Evolutionary conservation across 2,888 invertebrate genomes (phyloP).

Genomic region (Oxytorus armatus): DNA sequence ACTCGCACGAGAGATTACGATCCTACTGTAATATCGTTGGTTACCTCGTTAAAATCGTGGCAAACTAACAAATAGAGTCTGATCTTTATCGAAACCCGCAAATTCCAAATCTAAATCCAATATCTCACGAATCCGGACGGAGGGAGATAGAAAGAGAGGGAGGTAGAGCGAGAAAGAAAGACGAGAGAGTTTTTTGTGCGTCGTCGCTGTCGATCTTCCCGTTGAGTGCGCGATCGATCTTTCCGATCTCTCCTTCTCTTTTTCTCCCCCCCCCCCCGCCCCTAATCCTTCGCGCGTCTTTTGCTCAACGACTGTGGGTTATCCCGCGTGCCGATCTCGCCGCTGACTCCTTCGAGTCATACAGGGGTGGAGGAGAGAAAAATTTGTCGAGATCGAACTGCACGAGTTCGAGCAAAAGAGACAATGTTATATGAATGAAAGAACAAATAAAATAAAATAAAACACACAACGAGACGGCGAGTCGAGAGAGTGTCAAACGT

Average conservation of each 20-base stretch:
- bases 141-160: neutral
- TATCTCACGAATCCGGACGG: constrained; percentile 74
- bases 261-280: constrained; percentile 5
- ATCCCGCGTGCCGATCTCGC: constrained; percentile 68
- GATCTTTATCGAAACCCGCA: constrained; percentile 55
- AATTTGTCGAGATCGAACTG: constrained; percentile 57
- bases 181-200: constrained; percentile 42
- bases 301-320: constrained; percentile 59
- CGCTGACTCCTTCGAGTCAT: constrained; percentile 58
- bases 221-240: constrained; percentile 54
- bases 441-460: constrained; percentile 33
- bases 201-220: constrained; percentile 61
- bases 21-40: constrained; percentile 14
- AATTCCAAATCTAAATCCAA: constrained; percentile 80
- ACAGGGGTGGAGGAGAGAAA: constrained; percentile 9
- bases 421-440: neutral
- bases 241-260: constrained; percentile 55
- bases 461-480: constrained; percentile 47
- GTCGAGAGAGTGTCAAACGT: constrained; percentile 71
- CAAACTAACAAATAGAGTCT: constrained; percentile 62
- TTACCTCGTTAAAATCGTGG: constrained; percentile 51
- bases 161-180: constrained; percentile 19
- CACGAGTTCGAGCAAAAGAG: constrained; percentile 20
- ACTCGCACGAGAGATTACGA: constrained; percentile 22
- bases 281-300: constrained; percentile 42